A percentile compares a stretch with the other conserved stretches of the same genome.
Conservation (phyloP, 2,113 vertebrate genomes). For the Hippolais icterina region DNA sequence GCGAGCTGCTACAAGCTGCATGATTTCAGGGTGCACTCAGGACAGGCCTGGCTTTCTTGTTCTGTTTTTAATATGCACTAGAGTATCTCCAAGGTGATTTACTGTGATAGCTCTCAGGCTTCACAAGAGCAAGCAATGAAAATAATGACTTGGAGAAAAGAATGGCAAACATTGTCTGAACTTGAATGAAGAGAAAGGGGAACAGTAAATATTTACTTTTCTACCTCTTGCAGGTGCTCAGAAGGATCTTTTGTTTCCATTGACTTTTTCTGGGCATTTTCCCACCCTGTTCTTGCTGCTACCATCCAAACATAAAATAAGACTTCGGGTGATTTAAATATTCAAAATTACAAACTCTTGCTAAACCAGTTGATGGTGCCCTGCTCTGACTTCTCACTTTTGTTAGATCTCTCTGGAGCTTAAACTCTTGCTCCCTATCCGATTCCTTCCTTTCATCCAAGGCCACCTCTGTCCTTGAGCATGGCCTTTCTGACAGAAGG, state of each 20-base stretch:
- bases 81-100: background rate
- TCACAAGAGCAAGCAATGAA: background rate
- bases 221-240: background rate
- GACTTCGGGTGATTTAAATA: background rate
- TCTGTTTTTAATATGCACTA: background rate
- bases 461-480: background rate
- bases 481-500: background rate
- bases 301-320: background rate
- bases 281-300: background rate
- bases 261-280: background rate
- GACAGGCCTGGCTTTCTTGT: background rate
- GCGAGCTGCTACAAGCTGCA: background rate
- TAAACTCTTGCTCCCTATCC: background rate
- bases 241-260: background rate
- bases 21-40: background rate
- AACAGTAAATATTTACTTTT: conserved; percentile 46
- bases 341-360: background rate
- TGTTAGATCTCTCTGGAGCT: background rate
- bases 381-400: background rate
- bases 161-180: conserved; percentile 29
- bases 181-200: conserved; percentile 9
- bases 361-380: background rate
- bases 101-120: background rate
- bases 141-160: background rate
- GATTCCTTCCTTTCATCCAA: background rate